phyloP scores from a whole-genome alignment of 1,140 invertebrate genomes.

The Archivesica marissinica region DNA sequence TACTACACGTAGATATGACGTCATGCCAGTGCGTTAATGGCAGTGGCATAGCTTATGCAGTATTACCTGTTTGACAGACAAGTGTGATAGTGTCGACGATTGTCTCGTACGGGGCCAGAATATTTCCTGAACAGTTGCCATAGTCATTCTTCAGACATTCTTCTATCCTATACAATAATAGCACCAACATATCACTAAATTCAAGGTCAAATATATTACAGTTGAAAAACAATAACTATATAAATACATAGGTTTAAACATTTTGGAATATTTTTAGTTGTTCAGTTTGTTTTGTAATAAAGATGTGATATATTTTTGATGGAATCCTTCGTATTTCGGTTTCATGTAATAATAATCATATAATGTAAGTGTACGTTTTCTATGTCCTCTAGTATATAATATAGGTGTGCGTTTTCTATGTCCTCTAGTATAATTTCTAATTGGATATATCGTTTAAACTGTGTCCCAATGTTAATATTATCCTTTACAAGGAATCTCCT shows the following conservation, averaged over 20 bases:
- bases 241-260: too few species aligned
- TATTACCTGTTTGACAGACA: slow-evolving; percentile 30
- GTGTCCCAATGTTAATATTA: not conserved
- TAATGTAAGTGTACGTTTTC: too few species aligned
- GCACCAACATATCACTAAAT: not conserved
- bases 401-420: too few species aligned
- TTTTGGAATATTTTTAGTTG: too few species aligned
- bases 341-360: too few species aligned
- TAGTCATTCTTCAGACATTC: not conserved
- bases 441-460: not conserved
- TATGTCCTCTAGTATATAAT: too few species aligned
- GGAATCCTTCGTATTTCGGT: too few species aligned
- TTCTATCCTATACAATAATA: not conserved
- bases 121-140: slow-evolving; percentile 23
- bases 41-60: not conserved
- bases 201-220: not conserved
- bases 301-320: too few species aligned
- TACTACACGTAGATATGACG: too few species aligned
- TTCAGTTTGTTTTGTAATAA: too few species aligned
- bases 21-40: too few species aligned
- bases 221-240: not conserved
- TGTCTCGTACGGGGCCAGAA: slow-evolving; percentile 29
- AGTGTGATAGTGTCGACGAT: slow-evolving; percentile 18
- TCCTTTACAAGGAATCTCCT: not conserved
- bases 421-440: too few species aligned